Evolutionary conservation across 64 coral and sea anemone species (phyloP).

Genomic region (Stylophora pistillata): DNA sequence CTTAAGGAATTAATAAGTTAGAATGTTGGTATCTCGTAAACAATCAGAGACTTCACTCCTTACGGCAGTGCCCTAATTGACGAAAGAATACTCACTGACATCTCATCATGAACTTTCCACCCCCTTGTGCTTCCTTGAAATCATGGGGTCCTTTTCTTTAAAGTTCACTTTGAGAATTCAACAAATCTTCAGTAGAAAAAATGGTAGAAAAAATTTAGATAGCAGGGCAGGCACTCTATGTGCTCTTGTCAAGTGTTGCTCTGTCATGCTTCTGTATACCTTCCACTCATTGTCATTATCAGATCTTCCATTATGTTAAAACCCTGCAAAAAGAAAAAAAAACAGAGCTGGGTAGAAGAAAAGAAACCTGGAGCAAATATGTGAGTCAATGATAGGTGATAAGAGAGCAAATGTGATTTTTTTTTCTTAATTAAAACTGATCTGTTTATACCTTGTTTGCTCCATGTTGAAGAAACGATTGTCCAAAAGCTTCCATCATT

Average conservation of each 20-base stretch:
- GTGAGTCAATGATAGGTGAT: too few relatives aligned
- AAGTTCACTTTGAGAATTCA: too few relatives aligned
- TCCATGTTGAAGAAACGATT: conserved; percentile 61
- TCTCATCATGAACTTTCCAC: too few relatives aligned
- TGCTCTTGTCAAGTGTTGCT: neutral
- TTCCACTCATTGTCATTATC: conserved; percentile 36
- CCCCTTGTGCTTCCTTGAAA: too few relatives aligned
- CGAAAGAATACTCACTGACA: too few relatives aligned
- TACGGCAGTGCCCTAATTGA: too few relatives aligned
- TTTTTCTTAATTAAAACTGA: neutral
- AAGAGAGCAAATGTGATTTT: too few relatives aligned
- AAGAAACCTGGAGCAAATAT: neutral
- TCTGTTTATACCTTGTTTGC: conserved; percentile 60
- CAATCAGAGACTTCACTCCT: too few relatives aligned
- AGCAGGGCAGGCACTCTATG: neutral
- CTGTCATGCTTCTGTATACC: conserved; percentile 3
- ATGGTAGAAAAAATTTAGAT: neutral
- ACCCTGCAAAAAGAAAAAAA: conserved; percentile 1
- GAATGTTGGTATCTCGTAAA: too few relatives aligned
- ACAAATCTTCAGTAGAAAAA: too few relatives aligned
- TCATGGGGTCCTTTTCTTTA: too few relatives aligned
- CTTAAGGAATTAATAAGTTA: too few relatives aligned
- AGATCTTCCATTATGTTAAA: conserved; percentile 62
- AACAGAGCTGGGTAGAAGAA: neutral
- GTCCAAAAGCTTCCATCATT: conserved; percentile 74